A percentile compares a stretch with the other conserved stretches of the same genome.
Evolutionary conservation across 2,888 invertebrate genomes (phyloP).

Genomic region (Lochmaea crataegi): DNA sequence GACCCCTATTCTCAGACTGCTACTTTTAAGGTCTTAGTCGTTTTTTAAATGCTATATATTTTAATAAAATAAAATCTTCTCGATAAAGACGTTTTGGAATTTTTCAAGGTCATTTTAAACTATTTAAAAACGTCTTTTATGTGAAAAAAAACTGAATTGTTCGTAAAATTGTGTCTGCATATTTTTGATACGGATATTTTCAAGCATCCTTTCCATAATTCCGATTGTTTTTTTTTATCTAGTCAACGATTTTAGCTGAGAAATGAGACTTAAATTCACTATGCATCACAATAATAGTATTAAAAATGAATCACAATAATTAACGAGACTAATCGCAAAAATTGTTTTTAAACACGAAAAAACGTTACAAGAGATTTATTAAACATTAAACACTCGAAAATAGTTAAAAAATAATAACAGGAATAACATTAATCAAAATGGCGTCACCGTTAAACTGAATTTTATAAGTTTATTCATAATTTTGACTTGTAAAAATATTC

Average conservation of each 20-base stretch:
- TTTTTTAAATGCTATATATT: constrained; percentile 4
- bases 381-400: not conserved
- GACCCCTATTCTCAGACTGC: constrained; percentile 23
- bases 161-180: constrained; percentile 26
- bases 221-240: constrained; percentile 36
- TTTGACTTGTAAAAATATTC: too few species aligned
- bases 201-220: constrained; percentile 36
- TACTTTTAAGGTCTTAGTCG: constrained; percentile 9
- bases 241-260: constrained; percentile 43
- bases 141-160: constrained; percentile 14
- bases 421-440: too few species aligned
- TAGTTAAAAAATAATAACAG: too few species aligned
- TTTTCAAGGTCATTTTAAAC: not conserved
- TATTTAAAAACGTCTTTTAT: not conserved
- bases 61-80: not conserved
- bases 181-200: constrained; percentile 42
- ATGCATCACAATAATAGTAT: constrained; percentile 40
- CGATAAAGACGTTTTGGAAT: not conserved
- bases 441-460: too few species aligned
- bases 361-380: not conserved
- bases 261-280: constrained; percentile 39
- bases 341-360: not conserved
- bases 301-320: constrained; percentile 29
- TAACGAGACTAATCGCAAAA: constrained; percentile 3
- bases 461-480: too few species aligned